Percentiles rank a stretch among this genome's conserved stretches.
Conservation (phyloP, 2,113 vertebrate genomes). For the Pimephales promelas region DNA sequence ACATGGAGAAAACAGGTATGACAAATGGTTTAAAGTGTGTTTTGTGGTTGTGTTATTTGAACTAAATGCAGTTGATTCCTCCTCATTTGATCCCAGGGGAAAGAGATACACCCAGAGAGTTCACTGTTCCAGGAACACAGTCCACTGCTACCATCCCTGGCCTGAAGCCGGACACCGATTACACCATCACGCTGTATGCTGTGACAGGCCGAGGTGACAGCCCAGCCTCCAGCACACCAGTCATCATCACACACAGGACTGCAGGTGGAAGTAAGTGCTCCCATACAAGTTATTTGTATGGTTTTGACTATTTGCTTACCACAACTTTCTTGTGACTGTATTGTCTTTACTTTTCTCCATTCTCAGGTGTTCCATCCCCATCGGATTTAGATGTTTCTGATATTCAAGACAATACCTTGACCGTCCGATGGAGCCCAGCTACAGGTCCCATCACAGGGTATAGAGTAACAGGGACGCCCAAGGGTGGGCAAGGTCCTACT, state of each 20-base stretch:
- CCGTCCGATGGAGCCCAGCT: conserved; percentile 88
- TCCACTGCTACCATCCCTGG: conserved; percentile 82
- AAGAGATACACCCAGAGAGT: conserved; percentile 78
- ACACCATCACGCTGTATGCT: conserved; percentile 91
- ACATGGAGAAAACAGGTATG: conserved; percentile 82
- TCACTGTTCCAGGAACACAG: conserved; percentile 84
- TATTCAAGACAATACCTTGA: conserved; percentile 86
- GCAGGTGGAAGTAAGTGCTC: conserved; percentile 69
- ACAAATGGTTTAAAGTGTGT: background rate
- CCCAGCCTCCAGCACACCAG: conserved; percentile 87
- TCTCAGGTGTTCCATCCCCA: conserved; percentile 83
- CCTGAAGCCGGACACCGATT: conserved; percentile 85
- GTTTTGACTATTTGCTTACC: background rate
- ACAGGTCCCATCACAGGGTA: conserved; percentile 88
- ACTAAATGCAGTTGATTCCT: background rate
- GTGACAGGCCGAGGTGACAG: conserved; percentile 94
- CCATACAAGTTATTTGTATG: background rate
- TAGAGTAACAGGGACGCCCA: conserved; percentile 86
- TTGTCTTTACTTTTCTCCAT: background rate
- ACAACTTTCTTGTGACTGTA: background rate
- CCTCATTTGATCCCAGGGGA: conserved; percentile 18
- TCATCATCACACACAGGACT: conserved; percentile 85
- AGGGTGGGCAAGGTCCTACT: conserved; percentile 82
- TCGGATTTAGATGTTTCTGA: conserved; percentile 82
- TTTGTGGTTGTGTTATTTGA: background rate